Evolutionary conservation across 2,113 vertebrate genomes (phyloP).

Genomic region (Thryonomys swinderianus): DNA sequence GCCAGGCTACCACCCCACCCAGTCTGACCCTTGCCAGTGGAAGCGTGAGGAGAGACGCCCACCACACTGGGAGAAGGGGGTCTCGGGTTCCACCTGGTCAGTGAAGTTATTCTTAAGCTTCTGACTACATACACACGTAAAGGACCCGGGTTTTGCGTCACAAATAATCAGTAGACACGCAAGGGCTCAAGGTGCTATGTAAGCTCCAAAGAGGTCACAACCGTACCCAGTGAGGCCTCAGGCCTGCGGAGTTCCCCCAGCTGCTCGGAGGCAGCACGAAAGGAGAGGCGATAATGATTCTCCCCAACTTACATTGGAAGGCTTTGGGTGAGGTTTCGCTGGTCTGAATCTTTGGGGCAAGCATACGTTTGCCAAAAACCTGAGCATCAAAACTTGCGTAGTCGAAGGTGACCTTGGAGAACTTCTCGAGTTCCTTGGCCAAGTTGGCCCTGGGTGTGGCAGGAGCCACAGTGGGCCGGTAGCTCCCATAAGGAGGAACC

Average conservation of each 20-base stretch:
- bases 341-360: constrained; percentile 99
- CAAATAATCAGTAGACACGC: neutral
- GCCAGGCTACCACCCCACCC: constrained; percentile 78
- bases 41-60: constrained; percentile 72
- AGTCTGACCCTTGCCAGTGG: constrained; percentile 80
- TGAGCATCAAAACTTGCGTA: constrained; percentile 99
- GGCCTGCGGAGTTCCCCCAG: neutral
- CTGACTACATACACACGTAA: neutral
- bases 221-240: rapidly evolving
- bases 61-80: constrained; percentile 67
- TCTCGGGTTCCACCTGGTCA: constrained; percentile 59
- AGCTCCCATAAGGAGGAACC: constrained; percentile 95
- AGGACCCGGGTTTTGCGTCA: neutral
- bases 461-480: constrained; percentile 93
- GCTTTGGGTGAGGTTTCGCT: constrained; percentile 99
- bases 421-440: constrained; percentile 99
- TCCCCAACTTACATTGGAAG: constrained; percentile 96
- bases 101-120: constrained; percentile 59
- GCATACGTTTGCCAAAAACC: constrained; percentile 99
- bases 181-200: neutral
- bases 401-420: constrained; percentile 99
- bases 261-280: neutral
- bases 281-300: constrained; percentile 43
- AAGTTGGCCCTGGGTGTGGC: constrained; percentile 96
- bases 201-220: neutral